Conservation (phyloP, 1,140 invertebrate genomes). For the Triops cancriformis region DNA sequence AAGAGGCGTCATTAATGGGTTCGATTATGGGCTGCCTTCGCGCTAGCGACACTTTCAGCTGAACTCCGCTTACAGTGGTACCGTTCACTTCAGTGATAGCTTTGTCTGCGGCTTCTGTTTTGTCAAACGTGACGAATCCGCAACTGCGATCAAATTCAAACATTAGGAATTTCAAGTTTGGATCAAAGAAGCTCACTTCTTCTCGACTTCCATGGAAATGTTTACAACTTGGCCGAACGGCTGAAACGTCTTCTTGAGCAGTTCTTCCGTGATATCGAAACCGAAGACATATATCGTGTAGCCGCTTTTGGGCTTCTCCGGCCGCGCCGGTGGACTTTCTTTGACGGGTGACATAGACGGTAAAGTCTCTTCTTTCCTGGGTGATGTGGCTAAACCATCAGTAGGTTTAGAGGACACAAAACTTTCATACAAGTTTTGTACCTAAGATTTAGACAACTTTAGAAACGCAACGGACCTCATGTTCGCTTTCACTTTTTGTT, state of each 20-base stretch:
- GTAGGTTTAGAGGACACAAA: constrained; percentile 70
- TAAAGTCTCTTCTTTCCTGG: constrained; percentile 11
- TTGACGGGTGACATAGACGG: neutral
- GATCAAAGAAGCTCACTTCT: constrained; percentile 63
- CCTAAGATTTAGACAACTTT: constrained; percentile 37
- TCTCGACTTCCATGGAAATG: constrained; percentile 81
- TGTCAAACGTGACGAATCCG: constrained; percentile 89
- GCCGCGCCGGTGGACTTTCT: constrained; percentile 29
- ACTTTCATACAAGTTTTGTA: constrained; percentile 68
- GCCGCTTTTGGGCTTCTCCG: constrained; percentile 61
- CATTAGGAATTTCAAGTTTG: neutral
- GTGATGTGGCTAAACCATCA: constrained; percentile 40
- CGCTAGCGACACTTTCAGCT: constrained; percentile 70
- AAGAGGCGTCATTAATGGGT: constrained; percentile 62
- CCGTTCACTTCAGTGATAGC: constrained; percentile 81
- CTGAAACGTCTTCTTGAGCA: constrained; percentile 67
- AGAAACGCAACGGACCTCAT: neutral
- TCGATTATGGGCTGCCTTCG: constrained; percentile 72
- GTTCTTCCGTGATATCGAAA: constrained; percentile 70
- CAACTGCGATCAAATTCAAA: constrained; percentile 51
- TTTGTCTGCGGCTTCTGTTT: constrained; percentile 70
- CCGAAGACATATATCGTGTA: constrained; percentile 80
- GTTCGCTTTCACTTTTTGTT: constrained; percentile 31
- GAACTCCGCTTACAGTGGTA: constrained; percentile 64
- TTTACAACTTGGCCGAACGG: constrained; percentile 73